These are phyloP conservation scores for Phrynocephalus forsythii DNA, from an alignment of 2,797 vertebrate genomes.

Conservation along the genomic window DNA sequence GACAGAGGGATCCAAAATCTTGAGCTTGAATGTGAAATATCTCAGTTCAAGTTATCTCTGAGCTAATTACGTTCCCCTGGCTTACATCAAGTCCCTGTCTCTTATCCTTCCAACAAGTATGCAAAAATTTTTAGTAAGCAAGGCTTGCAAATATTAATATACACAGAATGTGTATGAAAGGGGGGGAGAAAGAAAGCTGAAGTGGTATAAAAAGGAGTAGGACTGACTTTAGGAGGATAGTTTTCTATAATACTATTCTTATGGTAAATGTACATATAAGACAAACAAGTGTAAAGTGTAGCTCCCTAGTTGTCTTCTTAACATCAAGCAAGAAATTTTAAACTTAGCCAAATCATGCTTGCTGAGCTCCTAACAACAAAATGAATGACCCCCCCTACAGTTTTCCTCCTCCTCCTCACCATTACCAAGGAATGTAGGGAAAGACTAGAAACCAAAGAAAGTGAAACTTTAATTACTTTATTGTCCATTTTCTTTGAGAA, in stretches of 20 bases:
- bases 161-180: background rate
- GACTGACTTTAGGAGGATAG: background rate
- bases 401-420: conserved; percentile 12
- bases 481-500: background rate
- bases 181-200: background rate
- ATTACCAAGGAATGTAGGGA: conserved; percentile 27
- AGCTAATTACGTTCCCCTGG: background rate
- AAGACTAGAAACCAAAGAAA: conserved; percentile 14
- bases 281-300: background rate
- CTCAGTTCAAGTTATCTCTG: background rate
- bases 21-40: background rate
- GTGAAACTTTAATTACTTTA: background rate
- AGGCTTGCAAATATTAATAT: background rate
- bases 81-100: background rate
- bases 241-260: background rate
- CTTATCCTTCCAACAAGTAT: background rate
- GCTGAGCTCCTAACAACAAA: background rate
- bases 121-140: background rate
- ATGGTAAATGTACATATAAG: background rate
- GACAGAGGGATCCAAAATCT: background rate
- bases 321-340: conserved; percentile 29
- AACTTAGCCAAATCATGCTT: conserved; percentile 23
- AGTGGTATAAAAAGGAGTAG: background rate
- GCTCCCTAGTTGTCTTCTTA: background rate
- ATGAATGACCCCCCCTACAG: background rate